phyloP scores from a whole-genome alignment of 2,113 vertebrate species.

The Bucco capensis region DNA sequence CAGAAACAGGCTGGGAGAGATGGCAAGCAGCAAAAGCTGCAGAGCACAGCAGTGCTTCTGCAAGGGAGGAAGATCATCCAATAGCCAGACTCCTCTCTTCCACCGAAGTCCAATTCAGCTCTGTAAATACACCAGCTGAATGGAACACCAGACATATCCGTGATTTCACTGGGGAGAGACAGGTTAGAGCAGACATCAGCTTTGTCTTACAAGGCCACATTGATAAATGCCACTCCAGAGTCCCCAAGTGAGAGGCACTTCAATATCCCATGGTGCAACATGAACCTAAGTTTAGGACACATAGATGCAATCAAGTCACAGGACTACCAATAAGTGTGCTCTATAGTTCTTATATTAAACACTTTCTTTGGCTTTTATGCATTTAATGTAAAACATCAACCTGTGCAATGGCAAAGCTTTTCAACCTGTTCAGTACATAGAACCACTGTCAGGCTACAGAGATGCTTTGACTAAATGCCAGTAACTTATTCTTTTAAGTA shows the following conservation, averaged over 20 bases:
- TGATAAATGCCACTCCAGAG: not conserved
- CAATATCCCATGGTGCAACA: not conserved
- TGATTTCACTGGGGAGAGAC: not conserved
- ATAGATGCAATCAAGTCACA: not conserved
- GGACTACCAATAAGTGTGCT: not conserved
- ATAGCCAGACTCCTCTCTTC: not conserved
- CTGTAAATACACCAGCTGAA: not conserved
- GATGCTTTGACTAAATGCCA: not conserved
- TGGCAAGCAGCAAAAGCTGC: not conserved
- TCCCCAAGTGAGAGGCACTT: not conserved
- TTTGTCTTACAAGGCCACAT: not conserved
- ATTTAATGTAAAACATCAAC: not conserved
- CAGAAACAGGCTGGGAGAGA: not conserved
- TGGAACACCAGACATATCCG: not conserved
- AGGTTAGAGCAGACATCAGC: not conserved
- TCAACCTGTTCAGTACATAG: not conserved
- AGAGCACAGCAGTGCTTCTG: fast-evolving
- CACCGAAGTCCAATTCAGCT: not conserved
- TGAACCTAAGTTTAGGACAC: fast-evolving
- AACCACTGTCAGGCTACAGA: not conserved
- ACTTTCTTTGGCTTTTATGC: not conserved
- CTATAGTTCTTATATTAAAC: not conserved
- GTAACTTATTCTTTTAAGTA: not conserved
- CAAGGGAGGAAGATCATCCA: not conserved
- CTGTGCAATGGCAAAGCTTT: not conserved